Conservation (phyloP, 2,888 invertebrate genomes). For the Byasa hedistus region DNA sequence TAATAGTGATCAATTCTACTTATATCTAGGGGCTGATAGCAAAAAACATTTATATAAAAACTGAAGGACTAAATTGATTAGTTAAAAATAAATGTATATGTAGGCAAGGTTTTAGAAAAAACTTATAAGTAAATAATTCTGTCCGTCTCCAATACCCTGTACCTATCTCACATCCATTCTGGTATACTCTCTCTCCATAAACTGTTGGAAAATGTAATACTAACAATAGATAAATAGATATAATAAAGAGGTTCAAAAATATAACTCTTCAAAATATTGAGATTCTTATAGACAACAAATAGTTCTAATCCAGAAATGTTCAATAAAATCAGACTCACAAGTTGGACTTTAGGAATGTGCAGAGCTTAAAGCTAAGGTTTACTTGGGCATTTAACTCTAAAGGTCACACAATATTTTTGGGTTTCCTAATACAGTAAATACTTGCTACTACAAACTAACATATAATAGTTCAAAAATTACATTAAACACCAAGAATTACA, state of each 20-base stretch:
- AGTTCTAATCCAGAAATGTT: slow-evolving; percentile 74
- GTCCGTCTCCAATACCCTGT: slow-evolving; percentile 68
- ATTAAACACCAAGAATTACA: slow-evolving; percentile 61
- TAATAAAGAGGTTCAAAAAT: slow-evolving; percentile 72
- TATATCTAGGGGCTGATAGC: slow-evolving; percentile 56
- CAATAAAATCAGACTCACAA: slow-evolving; percentile 70
- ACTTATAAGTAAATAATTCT: slow-evolving; percentile 38
- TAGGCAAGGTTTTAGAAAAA: slow-evolving; percentile 49
- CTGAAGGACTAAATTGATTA: not conserved
- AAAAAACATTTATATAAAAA: slow-evolving; percentile 57
- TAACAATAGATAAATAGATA: slow-evolving; percentile 62
- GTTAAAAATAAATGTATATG: slow-evolving; percentile 38
- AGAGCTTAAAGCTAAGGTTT: slow-evolving; percentile 68
- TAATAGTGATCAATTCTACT: slow-evolving; percentile 49
- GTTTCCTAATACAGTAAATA: slow-evolving; percentile 53
- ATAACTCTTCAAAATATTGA: slow-evolving; percentile 75
- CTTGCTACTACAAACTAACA: slow-evolving; percentile 52
- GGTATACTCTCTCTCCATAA: slow-evolving; percentile 46
- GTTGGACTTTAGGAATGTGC: slow-evolving; percentile 72
- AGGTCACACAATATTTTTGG: slow-evolving; percentile 50
- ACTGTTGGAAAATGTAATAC: slow-evolving; percentile 67
- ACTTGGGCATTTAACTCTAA: slow-evolving; percentile 61
- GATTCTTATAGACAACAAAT: slow-evolving; percentile 70
- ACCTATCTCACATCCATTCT: slow-evolving; percentile 65
- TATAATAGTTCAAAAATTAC: slow-evolving; percentile 56